A percentile compares a stretch with the other conserved stretches of the same genome.
Conservation (phyloP, 2,113 vertebrate species). For the Synodontis membranacea region DNA sequence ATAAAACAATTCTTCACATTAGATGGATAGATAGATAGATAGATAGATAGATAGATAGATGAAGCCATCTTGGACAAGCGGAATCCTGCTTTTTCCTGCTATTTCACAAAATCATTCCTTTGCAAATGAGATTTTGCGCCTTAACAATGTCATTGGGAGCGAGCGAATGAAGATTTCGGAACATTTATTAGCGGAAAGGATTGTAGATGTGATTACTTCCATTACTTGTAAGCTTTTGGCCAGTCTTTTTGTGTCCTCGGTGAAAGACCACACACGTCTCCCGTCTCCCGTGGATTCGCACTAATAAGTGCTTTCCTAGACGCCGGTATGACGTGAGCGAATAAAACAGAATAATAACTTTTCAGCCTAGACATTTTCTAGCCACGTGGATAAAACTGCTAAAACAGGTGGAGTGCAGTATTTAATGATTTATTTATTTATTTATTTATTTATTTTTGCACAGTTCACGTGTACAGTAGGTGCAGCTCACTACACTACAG, state of each 20-base stretch:
- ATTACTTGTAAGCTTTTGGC: not conserved
- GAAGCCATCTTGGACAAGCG: too few relatives aligned
- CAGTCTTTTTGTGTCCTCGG: not conserved
- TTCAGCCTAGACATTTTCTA: not conserved
- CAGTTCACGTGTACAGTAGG: too few relatives aligned
- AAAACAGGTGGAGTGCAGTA: not conserved
- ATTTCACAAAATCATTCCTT: constrained; percentile 10
- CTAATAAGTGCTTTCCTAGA: not conserved
- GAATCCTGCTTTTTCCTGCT: not conserved
- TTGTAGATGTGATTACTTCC: constrained; percentile 1
- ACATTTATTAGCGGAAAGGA: not conserved
- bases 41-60: too few relatives aligned
- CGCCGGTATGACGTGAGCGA: not conserved
- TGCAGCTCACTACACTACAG: not conserved
- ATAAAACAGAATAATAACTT: not conserved
- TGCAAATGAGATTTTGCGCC: constrained; percentile 12
- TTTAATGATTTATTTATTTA: too few relatives aligned
- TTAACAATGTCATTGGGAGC: not conserved
- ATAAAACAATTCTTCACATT: too few relatives aligned
- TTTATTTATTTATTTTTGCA: not conserved
- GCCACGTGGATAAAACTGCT: not conserved
- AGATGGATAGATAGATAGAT: too few relatives aligned
- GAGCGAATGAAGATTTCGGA: not conserved
- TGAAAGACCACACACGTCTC: not conserved
- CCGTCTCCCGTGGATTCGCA: not conserved